Evolutionary conservation across 2,888 invertebrate genomes (phyloP).

Genomic region (Euspilapteryx auroguttella): DNA sequence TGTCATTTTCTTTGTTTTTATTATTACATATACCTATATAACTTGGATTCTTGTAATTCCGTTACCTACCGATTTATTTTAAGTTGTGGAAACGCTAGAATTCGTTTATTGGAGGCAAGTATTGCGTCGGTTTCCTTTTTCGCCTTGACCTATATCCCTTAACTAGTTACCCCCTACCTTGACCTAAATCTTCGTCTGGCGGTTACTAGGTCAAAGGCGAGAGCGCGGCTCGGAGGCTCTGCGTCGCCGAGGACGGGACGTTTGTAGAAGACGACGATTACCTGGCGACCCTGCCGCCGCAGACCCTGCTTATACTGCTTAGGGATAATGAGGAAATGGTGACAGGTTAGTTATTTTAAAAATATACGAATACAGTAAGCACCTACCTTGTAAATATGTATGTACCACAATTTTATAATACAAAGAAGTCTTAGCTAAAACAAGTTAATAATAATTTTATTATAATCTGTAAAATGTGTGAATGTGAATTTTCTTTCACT

Average conservation of each 20-base stretch:
- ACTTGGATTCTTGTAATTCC: background rate
- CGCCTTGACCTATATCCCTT: constrained; percentile 32
- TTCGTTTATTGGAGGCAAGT: no score
- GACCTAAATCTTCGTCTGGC: constrained; percentile 19
- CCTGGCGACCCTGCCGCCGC: constrained; percentile 71
- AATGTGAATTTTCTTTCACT: no score
- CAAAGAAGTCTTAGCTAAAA: no score
- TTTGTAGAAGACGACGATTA: constrained; percentile 76
- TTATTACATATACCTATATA: background rate
- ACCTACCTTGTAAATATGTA: no score
- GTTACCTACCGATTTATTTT: no score
- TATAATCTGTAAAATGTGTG: no score
- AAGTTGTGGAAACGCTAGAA: no score
- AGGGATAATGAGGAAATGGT: constrained; percentile 55
- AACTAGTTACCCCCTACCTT: constrained; percentile 14
- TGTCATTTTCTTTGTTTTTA: constrained; percentile 8
- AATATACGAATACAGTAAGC: no score
- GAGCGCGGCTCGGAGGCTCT: constrained; percentile 49
- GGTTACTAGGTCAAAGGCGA: constrained; percentile 49
- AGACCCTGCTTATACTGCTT: constrained; percentile 70
- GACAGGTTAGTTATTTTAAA: constrained; percentile 62
- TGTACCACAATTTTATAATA: no score
- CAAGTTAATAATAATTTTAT: no score
- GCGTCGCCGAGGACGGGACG: constrained; percentile 69
- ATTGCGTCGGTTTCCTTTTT: no score